A percentile compares a stretch with the other conserved stretches of the same genome.
Evolutionary conservation across 2,888 invertebrate genomes (phyloP).

Genomic region (Torymus aiolomorphi): DNA sequence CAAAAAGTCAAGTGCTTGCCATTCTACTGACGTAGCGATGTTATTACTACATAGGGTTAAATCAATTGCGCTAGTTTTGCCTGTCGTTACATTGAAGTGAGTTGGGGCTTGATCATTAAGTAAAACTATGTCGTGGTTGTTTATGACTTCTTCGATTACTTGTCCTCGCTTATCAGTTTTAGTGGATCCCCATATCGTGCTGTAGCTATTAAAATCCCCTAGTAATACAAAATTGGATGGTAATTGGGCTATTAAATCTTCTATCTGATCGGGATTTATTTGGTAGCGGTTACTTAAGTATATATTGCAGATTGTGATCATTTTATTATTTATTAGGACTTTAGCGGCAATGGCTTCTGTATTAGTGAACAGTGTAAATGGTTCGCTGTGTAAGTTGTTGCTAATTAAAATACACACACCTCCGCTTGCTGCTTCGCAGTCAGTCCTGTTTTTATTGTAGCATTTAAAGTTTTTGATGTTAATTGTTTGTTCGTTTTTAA

Average conservation of each 20-base stretch:
- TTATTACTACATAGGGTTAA: constrained; percentile 7
- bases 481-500: no score
- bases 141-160: constrained; percentile 13
- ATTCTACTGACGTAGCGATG: not conserved
- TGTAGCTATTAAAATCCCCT: constrained; percentile 42
- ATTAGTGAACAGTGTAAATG: no score
- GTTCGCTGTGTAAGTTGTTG: no score
- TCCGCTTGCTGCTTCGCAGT: no score
- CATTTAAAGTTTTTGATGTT: no score
- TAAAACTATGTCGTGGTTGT: not conserved
- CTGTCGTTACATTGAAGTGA: not conserved
- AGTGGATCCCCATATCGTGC: constrained; percentile 56
- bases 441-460: no score
- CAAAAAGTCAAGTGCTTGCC: not conserved
- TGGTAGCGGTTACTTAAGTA: constrained; percentile 12
- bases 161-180: constrained; percentile 55
- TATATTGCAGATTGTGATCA: not conserved
- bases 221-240: not conserved
- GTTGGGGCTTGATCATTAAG: not conserved
- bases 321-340: not conserved
- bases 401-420: no score
- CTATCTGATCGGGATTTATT: not conserved
- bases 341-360: no score
- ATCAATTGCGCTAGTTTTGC: not conserved
- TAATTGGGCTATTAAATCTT: constrained; percentile 4